Base-by-base conservation (phyloP, 2,797 vertebrate genomes). In the Echeneis naucrates region DNA sequence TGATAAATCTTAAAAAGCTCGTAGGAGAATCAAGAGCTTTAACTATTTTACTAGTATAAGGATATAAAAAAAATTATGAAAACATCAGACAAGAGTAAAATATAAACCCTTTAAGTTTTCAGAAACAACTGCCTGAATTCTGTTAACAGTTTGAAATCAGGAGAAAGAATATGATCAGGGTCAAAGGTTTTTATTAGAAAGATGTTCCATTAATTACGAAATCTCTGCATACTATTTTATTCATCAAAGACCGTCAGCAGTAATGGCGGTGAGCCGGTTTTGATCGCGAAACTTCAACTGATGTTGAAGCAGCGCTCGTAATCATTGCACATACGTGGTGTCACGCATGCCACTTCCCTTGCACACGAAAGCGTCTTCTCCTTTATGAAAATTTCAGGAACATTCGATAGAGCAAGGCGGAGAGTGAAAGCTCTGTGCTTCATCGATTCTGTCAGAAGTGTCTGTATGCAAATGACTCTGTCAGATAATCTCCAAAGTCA, bases 391-490 rank as follows among this genome's bases (percentile, higher is more conserved):
- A 74, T 83, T 85, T 84, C 62, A 82, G 62, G 21, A 44, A 40
- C 40, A 59, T 67, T 81, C 74, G 60, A 65, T 27, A 17, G 70
- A 68, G 69, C n/a, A 45, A 35, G 52, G 23, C 71, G 19, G 45
- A 65, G 67, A 68, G 62, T 13, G 67, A 60, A 64, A 54, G 66
- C 72, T 65, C 37, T 9, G 53, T 42, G 56, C 82, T 54, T 77
- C 81, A 87, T 87, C 14, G 74, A 91, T 89, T 89, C 85, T 77
- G 77, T 88, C 73, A 79, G 61, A 82, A 84, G 78, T 80, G 79
- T 89, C 83, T 85, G 79, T 80, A 90, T 88, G 87, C 72, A 88
- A 89, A 90, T 83, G 58, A 77, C 50, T 56, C 72, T 57, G 70
- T 84, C 68, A 83, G 72, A 80, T 87, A 83, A 85, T 84, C 72